Conservation (phyloP, 2,797 vertebrate species). For the Oreonectes daqikongensis region DNA sequence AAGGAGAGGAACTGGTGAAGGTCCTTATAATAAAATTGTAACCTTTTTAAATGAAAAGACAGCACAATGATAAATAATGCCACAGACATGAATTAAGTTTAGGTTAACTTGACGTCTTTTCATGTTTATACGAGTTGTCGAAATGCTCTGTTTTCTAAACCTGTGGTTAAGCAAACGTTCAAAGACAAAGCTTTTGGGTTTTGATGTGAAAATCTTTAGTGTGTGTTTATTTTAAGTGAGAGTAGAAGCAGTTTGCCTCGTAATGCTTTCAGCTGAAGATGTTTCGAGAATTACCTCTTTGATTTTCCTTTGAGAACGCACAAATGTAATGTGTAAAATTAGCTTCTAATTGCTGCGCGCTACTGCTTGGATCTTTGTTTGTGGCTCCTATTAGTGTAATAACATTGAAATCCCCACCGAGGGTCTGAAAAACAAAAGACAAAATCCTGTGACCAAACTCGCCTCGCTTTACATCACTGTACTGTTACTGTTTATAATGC, state of each 20-base stretch:
- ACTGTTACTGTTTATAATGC: background rate
- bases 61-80: too few relatives aligned
- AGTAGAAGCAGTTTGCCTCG: background rate
- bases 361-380: conserved; percentile 26
- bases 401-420: background rate
- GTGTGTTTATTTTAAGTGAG: conserved; percentile 26
- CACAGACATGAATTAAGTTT: too few relatives aligned
- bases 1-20: background rate
- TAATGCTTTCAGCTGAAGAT: conserved; percentile 18
- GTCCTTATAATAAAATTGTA: too few relatives aligned
- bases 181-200: background rate
- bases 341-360: conserved; percentile 10
- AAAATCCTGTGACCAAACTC: background rate
- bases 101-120: background rate
- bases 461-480: background rate
- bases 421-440: conserved; percentile 2
- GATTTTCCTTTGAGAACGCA: conserved; percentile 21
- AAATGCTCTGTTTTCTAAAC: too few relatives aligned
- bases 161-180: too few relatives aligned
- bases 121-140: too few relatives aligned
- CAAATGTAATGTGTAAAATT: conserved; percentile 17
- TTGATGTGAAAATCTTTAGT: background rate
- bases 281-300: conserved; percentile 24
- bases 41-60: background rate
- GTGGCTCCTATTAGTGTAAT: conserved; percentile 17